Conservation (phyloP, 2,113 vertebrate genomes). For the Ochotona curzoniae region DNA sequence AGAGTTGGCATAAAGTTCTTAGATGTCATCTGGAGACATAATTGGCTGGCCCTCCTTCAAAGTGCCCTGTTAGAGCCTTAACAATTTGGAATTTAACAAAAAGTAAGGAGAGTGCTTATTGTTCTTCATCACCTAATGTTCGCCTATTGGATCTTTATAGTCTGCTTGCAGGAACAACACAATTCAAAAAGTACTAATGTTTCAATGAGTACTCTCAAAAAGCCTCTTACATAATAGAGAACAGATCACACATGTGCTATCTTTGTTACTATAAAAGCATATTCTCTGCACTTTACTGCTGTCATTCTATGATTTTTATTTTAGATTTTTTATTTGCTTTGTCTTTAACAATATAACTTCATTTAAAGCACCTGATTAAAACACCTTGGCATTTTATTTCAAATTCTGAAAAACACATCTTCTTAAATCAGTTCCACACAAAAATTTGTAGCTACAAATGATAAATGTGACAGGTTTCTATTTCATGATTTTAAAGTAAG, state of each 20-base stretch:
- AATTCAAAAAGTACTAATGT: neutral
- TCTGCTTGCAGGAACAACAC: neutral
- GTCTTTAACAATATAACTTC: neutral
- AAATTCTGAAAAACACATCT: neutral
- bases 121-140: neutral
- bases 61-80: neutral
- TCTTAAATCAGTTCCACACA: neutral
- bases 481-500: slow-evolving; percentile 43
- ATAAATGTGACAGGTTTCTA: neutral
- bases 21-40: neutral
- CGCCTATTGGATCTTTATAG: neutral
- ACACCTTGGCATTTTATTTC: neutral
- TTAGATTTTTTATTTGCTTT: slow-evolving; percentile 4
- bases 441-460: slow-evolving; percentile 31
- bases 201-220: neutral
- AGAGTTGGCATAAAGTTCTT: neutral
- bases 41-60: neutral
- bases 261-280: neutral
- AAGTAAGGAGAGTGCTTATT: neutral
- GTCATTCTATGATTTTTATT: neutral
- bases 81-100: neutral
- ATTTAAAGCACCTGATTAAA: neutral
- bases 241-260: neutral
- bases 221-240: neutral
- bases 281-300: neutral